Conservation (phyloP, 2,113 vertebrate genomes). For the Platanista minor region DNA sequence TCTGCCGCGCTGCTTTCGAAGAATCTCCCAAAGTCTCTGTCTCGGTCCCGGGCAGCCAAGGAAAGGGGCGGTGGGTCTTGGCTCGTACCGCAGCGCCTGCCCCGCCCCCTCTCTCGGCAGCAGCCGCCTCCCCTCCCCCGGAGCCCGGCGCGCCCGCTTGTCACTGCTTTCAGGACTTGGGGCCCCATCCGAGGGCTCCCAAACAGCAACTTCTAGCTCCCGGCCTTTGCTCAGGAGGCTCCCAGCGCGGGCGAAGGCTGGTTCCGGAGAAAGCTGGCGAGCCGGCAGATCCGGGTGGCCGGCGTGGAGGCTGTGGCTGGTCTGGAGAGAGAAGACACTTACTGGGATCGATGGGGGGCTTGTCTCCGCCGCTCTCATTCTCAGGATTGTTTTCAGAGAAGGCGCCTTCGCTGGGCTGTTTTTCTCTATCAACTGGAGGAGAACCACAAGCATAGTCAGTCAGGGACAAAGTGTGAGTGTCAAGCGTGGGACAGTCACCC, state of each 20-base stretch:
- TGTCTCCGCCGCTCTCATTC: conserved; percentile 85
- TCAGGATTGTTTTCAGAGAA: conserved; percentile 87
- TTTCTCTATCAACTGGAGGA: conserved; percentile 91
- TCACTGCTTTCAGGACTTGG: conserved; percentile 28
- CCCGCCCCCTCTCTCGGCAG: conserved; percentile 39
- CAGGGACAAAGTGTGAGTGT: conserved; percentile 92
- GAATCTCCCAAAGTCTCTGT: conserved; percentile 51
- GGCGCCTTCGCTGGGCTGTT: conserved; percentile 87
- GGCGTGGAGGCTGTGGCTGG: conserved; percentile 61
- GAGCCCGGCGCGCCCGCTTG: neutral
- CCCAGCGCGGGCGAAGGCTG: conserved; percentile 26
- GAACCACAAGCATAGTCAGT: conserved; percentile 92
- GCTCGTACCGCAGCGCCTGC: neutral
- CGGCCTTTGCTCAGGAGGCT: neutral
- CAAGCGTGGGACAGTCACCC: conserved; percentile 90
- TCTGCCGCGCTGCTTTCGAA: conserved; percentile 57
- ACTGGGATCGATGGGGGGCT: conserved; percentile 90
- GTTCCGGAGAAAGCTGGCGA: neutral
- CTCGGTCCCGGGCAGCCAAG: neutral
- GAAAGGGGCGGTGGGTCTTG: conserved; percentile 37
- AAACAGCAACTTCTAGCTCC: conserved; percentile 49
- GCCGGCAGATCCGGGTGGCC: conserved; percentile 66
- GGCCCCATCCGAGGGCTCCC: conserved; percentile 21
- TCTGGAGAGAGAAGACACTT: conserved; percentile 78
- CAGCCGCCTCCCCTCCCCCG: conserved; percentile 31